Evolutionary conservation across 2,797 vertebrate species (phyloP).

Genomic region (Mus minutoides): DNA sequence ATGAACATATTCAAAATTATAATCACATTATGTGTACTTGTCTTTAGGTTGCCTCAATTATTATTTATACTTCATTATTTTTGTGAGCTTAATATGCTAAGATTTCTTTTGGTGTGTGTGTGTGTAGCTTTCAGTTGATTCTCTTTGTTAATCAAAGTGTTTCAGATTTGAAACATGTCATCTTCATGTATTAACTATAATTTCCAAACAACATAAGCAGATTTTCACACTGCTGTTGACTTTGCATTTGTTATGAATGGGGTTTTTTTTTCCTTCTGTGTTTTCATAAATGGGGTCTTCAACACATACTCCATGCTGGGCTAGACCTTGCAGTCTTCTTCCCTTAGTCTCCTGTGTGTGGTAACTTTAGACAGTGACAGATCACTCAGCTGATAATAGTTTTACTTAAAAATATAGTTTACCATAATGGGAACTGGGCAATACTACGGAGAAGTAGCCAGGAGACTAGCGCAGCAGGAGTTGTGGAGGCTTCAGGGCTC

Average conservation of each 20-base stretch:
- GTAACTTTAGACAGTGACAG: not conserved
- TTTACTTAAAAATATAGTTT: not conserved
- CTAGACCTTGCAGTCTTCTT: not conserved
- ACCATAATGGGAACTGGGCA: not conserved
- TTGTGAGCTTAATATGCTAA: not conserved
- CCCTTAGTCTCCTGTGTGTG: not conserved
- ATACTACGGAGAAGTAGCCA: not conserved
- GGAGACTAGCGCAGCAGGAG: not conserved
- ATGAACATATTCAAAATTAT: conserved; percentile 10
- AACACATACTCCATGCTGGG: not conserved
- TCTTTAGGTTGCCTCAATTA: not conserved
- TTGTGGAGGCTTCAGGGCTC: not conserved
- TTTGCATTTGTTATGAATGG: not conserved
- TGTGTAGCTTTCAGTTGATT: not conserved
- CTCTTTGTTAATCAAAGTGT: not conserved
- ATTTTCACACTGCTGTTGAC: not conserved
- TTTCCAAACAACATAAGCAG: not conserved
- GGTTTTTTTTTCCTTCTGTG: not conserved
- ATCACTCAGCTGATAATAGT: not conserved
- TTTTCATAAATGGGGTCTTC: not conserved
- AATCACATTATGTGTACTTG: not conserved
- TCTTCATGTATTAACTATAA: not conserved
- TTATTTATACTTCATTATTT: not conserved
- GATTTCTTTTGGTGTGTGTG: not conserved
- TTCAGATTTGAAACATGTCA: not conserved